phyloP scores from a whole-genome alignment of 2,113 vertebrate species.

The Gasterosteus nipponicus region DNA sequence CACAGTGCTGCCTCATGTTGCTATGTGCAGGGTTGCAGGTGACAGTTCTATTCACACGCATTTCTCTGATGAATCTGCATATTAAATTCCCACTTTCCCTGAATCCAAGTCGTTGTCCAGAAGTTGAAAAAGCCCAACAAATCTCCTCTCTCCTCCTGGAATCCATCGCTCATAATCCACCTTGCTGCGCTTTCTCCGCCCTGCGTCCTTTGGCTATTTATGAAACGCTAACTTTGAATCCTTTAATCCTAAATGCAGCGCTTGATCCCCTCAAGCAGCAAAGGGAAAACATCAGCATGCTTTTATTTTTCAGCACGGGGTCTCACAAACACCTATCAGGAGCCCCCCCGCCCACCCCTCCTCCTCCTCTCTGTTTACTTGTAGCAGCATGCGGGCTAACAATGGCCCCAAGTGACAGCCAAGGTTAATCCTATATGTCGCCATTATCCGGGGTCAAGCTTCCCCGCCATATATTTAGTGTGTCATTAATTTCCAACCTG shows the following conservation, averaged over 20 bases:
- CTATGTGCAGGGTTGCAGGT: background rate
- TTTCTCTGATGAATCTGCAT: background rate
- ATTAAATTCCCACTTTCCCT: background rate
- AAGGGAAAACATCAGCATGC: slow-evolving; percentile 75
- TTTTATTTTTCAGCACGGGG: slow-evolving; percentile 6
- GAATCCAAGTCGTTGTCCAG: background rate
- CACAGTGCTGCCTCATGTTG: background rate
- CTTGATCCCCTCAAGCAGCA: slow-evolving; percentile 72
- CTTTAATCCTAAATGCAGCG: slow-evolving; percentile 79
- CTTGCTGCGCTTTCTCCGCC: slow-evolving; percentile 45
- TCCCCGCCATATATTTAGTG: slow-evolving; percentile 83
- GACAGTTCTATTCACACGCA: background rate
- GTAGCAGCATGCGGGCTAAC: slow-evolving; percentile 73
- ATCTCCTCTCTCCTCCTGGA: slow-evolving; percentile 35
- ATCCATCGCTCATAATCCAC: slow-evolving; percentile 70
- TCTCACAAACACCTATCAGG: slow-evolving; percentile 65
- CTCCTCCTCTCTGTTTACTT: slow-evolving; percentile 68
- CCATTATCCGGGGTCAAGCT: slow-evolving; percentile 85
- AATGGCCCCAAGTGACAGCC: slow-evolving; percentile 81
- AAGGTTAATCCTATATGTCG: slow-evolving; percentile 87
- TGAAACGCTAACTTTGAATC: slow-evolving; percentile 77
- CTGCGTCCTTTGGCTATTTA: slow-evolving; percentile 67
- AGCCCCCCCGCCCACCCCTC: slow-evolving; percentile 39
- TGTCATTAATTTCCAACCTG: slow-evolving; percentile 92
- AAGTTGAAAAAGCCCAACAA: background rate